Percentiles rank a stretch among this genome's conserved stretches.
Evolutionary conservation across 2,797 vertebrate genomes (phyloP).

Genomic region (Aythya fuligula): DNA sequence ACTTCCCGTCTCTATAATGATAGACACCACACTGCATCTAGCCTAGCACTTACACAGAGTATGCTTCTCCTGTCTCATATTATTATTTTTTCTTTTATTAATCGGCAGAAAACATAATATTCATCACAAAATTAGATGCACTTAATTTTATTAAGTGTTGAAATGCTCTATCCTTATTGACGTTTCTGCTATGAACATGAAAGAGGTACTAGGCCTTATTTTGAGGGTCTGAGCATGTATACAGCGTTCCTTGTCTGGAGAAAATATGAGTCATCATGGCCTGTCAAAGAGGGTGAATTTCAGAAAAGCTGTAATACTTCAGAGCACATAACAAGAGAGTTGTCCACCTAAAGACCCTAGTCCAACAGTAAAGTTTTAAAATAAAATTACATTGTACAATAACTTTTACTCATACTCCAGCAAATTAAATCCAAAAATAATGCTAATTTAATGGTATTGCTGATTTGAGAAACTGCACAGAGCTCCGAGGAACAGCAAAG

Average conservation of each 20-base stretch:
- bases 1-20: background rate
- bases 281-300: background rate
- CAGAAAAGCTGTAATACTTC: background rate
- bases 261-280: background rate
- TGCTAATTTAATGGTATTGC: background rate
- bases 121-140: background rate
- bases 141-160: background rate
- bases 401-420: background rate
- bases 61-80: background rate
- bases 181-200: background rate
- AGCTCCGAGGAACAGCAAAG: background rate
- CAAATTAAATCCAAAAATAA: background rate
- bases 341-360: background rate
- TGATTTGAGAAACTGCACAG: background rate
- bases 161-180: background rate
- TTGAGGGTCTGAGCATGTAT: background rate
- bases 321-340: background rate
- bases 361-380: background rate
- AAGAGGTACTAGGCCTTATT: background rate
- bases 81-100: background rate
- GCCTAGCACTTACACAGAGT: background rate
- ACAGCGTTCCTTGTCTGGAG: background rate
- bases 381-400: fast-evolving
- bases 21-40: background rate
- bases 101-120: background rate